phyloP scores from a whole-genome alignment of 2,113 vertebrate genomes.

The Nesoenas mayeri region DNA sequence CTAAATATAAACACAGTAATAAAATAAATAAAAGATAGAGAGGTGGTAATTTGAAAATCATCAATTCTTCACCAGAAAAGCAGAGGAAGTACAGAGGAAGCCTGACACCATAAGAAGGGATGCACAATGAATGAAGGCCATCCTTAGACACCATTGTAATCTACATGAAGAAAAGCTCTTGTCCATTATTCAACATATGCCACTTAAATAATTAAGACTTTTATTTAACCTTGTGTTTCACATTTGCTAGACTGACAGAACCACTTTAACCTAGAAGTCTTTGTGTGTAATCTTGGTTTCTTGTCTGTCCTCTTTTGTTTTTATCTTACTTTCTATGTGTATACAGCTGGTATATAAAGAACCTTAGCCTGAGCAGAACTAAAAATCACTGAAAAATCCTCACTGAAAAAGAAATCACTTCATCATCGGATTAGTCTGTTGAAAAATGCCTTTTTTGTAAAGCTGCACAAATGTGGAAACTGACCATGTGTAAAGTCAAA shows the following conservation, averaged over 20 bases:
- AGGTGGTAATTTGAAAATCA: background rate
- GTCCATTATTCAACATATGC: background rate
- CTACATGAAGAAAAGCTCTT: background rate
- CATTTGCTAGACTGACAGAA: background rate
- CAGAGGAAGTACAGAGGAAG: background rate
- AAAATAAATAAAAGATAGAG: background rate
- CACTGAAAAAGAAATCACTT: constrained; percentile 21
- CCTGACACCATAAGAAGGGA: background rate
- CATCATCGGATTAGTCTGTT: constrained; percentile 34
- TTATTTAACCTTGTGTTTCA: background rate
- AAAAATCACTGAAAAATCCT: constrained; percentile 46
- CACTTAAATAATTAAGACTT: background rate
- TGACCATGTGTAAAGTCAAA: background rate
- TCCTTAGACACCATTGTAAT: background rate
- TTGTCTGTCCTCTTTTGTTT: constrained; percentile 2
- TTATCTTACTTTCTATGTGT: constrained; percentile 27
- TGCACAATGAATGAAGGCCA: background rate
- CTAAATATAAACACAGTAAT: background rate
- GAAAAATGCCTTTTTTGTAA: background rate
- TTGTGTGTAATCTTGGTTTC: background rate
- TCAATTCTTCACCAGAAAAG: background rate
- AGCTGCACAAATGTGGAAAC: constrained; percentile 11
- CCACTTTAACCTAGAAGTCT: background rate
- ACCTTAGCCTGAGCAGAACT: constrained; percentile 8
- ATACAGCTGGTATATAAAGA: constrained; percentile 34